These are phyloP conservation scores for Microhierax caerulescens DNA, from an alignment of 2,797 vertebrate species.

Conservation along the genomic window DNA sequence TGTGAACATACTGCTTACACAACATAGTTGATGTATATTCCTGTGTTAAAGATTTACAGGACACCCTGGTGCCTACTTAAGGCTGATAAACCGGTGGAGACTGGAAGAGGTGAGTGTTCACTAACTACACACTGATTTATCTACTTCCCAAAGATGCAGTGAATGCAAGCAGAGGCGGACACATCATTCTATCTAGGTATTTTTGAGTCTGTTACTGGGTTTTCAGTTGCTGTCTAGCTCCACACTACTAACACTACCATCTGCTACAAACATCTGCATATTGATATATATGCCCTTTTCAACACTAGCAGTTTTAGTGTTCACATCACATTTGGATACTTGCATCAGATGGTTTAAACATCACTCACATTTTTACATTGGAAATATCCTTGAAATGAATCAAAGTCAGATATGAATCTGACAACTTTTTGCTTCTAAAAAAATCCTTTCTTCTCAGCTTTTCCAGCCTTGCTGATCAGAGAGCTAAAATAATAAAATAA, in stretches of 20 bases:
- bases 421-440: neutral
- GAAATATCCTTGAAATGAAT: neutral
- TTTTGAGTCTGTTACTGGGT: neutral
- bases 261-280: neutral
- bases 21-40: slow-evolving; percentile 36
- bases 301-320: neutral
- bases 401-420: neutral
- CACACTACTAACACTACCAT: neutral
- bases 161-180: neutral
- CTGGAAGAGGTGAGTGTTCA: slow-evolving; percentile 88
- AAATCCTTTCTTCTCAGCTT: neutral
- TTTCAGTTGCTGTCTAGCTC: neutral
- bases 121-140: neutral
- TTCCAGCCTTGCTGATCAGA: neutral
- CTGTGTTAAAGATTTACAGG: slow-evolving; percentile 88
- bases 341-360: neutral
- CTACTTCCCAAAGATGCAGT: neutral
- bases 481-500: neutral
- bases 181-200: neutral
- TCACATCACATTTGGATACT: neutral
- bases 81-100: slow-evolving; percentile 93
- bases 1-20: neutral
- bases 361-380: neutral
- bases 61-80: slow-evolving; percentile 91
- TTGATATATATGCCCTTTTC: neutral